These are phyloP conservation scores for Laothoe populi DNA, from an alignment of 2,888 invertebrate species.

Conservation along the genomic window DNA sequence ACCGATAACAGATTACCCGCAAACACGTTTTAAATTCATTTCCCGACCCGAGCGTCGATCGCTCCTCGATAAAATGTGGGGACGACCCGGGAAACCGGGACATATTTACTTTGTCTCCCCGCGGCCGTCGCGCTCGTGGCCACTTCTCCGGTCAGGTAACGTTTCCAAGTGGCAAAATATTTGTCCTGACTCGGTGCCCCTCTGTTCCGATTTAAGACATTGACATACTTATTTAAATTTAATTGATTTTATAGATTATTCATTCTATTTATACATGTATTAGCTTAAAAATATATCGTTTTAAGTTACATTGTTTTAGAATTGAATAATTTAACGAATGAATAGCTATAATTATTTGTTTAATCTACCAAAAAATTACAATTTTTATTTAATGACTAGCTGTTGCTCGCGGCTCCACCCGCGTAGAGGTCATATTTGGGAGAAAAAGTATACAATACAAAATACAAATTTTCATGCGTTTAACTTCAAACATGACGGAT, in stretches of 20 bases:
- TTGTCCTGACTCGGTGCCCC: slow-evolving; percentile 77
- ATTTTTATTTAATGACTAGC: too few species aligned
- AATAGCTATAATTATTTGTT: too few species aligned
- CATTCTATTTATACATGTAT: too few species aligned
- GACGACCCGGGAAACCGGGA: slow-evolving; percentile 78
- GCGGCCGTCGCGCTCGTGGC: slow-evolving; percentile 68
- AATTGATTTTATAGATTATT: not conserved
- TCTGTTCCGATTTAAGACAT: slow-evolving; percentile 77
- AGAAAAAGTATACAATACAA: too few species aligned
- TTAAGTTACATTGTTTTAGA: too few species aligned
- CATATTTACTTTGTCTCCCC: slow-evolving; percentile 84
- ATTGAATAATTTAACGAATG: too few species aligned
- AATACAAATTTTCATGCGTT: too few species aligned
- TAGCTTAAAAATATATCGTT: too few species aligned
- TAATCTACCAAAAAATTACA: too few species aligned
- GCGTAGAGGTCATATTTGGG: too few species aligned
- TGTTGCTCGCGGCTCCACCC: too few species aligned
- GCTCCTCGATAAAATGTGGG: slow-evolving; percentile 84
- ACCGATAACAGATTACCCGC: slow-evolving; percentile 85
- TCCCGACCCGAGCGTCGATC: slow-evolving; percentile 83
- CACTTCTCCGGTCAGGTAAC: slow-evolving; percentile 82
- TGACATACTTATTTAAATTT: slow-evolving; percentile 44
- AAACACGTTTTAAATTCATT: slow-evolving; percentile 85
- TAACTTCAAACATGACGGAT: too few species aligned
- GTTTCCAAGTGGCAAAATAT: slow-evolving; percentile 82